These are phyloP conservation scores for Falco punctatus DNA, from an alignment of 2,113 vertebrate genomes.

Conservation along the genomic window DNA sequence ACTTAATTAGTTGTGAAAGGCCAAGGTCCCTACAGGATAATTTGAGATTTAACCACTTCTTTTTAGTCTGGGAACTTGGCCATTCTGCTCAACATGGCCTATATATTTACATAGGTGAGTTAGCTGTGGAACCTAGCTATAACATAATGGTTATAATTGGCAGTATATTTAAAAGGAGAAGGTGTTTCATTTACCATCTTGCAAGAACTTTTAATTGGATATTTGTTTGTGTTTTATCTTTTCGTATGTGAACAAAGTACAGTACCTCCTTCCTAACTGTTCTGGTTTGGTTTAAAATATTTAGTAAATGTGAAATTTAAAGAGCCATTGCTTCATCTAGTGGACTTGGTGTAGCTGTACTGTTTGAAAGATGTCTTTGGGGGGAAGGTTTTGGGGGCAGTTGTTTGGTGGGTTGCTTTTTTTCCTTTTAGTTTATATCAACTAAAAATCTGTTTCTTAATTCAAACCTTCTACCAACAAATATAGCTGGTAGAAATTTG, in stretches of 20 bases:
- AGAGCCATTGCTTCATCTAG: neutral
- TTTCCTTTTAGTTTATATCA: neutral
- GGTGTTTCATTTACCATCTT: neutral
- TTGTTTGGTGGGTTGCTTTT: neutral
- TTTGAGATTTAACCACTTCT: neutral
- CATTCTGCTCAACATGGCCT: neutral
- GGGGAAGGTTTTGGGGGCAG: neutral
- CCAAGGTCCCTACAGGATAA: neutral
- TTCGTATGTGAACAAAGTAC: neutral
- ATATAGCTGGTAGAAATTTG: neutral
- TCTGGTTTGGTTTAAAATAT: neutral
- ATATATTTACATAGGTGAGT: neutral
- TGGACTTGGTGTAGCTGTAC: neutral
- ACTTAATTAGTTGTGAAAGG: neutral
- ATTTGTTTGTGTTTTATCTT: neutral
- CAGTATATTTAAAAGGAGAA: neutral
- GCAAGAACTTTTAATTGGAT: neutral
- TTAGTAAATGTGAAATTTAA: neutral
- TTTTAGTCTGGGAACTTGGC: neutral
- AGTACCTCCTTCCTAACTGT: neutral
- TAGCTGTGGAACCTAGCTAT: neutral
- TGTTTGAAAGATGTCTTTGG: neutral
- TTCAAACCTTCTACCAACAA: neutral
- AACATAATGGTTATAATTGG: neutral
- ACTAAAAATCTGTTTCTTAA: neutral